Percentiles rank a stretch among this genome's conserved stretches.
These are phyloP conservation scores for Spea bombifrons DNA, from an alignment of 2,113 vertebrate genomes.

Conservation along the genomic window DNA sequence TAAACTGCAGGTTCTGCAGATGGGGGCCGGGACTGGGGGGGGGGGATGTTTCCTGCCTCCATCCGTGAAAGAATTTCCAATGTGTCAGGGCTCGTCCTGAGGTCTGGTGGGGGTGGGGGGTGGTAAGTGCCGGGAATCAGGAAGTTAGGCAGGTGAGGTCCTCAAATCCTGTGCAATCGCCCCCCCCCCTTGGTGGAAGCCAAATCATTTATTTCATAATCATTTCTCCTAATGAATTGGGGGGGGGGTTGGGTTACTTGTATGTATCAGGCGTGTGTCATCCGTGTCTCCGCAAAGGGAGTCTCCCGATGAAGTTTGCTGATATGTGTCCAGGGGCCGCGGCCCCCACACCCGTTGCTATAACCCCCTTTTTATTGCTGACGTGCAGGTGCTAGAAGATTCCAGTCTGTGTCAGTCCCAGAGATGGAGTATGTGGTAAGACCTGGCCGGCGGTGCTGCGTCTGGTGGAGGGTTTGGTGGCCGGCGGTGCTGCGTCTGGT, in stretches of 20 bases:
- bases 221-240: too few species aligned
- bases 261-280: background rate
- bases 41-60: background rate
- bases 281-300: background rate
- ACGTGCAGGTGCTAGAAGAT: slow-evolving; percentile 38
- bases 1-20: background rate
- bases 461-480: slow-evolving; percentile 12
- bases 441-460: background rate
- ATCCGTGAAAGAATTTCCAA: background rate
- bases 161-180: background rate
- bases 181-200: background rate
- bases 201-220: too few species aligned
- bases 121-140: background rate
- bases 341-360: background rate
- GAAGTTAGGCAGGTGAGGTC: background rate
- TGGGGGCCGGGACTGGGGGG: background rate
- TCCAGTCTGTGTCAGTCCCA: background rate
- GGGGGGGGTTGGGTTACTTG: too few species aligned
- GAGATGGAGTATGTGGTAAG: slow-evolving; percentile 51
- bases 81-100: slow-evolving; percentile 10
- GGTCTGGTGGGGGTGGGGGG: background rate
- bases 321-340: background rate
- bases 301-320: too few species aligned
- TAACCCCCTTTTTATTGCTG: slow-evolving; percentile 48
- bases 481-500: background rate